These are phyloP conservation scores for Nomada fucata DNA, from an alignment of 2,888 invertebrate species.

Conservation along the genomic window DNA sequence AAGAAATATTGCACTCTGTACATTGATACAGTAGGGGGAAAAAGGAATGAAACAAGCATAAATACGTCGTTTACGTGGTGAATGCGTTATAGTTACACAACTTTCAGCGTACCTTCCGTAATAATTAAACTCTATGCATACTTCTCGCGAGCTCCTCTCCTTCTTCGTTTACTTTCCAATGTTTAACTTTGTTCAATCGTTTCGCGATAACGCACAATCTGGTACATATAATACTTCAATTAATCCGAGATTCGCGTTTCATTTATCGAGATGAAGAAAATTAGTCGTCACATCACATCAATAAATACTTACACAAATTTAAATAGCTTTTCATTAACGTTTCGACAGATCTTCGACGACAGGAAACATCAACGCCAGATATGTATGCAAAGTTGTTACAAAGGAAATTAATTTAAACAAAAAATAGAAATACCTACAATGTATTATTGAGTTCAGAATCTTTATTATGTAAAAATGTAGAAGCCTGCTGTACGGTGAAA, in stretches of 20 bases:
- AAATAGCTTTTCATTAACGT: no score
- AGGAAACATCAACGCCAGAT: no score
- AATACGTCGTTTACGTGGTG: neutral
- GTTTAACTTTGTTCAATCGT: constrained; percentile 17
- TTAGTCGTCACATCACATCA: no score
- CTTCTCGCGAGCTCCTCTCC: neutral
- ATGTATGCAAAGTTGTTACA: no score
- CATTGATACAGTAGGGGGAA: neutral
- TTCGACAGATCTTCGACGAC: no score
- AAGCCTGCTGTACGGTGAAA: neutral
- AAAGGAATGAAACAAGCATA: constrained; percentile 7
- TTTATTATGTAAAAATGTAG: neutral
- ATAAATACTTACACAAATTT: neutral
- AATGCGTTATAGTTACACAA: constrained; percentile 9
- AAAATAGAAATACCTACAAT: no score
- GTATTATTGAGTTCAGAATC: no score
- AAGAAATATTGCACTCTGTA: neutral
- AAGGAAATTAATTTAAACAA: no score
- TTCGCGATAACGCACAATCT: neutral
- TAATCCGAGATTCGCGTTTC: no score
- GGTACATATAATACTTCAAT: no score
- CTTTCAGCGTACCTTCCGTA: constrained; percentile 18
- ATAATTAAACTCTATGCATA: constrained; percentile 40
- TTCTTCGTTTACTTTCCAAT: neutral
- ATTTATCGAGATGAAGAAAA: neutral